Base-by-base conservation (phyloP, 2,113 vertebrate species). In the Campylomormyrus tamandua region DNA sequence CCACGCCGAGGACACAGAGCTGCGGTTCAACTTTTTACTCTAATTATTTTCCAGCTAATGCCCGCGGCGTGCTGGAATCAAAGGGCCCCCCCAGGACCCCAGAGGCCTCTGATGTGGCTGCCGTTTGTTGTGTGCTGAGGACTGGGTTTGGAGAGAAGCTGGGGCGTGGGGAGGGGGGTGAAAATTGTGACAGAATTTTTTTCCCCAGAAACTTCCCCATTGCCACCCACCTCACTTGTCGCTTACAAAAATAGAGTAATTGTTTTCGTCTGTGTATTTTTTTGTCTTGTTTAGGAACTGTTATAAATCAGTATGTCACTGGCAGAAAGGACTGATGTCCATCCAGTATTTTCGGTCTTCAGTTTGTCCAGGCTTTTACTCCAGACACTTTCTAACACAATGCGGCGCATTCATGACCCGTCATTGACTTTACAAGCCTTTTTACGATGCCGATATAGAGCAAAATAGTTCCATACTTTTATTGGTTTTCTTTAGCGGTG, bases 1-100 rank as follows among this genome's bases (percentile, higher is more conserved):
- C 96, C 96, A 95, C 91, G 93, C 95, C 94, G 95, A 95, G 96
- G 96, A 95, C 96, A 93, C 94, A 93, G 95, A 96, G 90, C 95
- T 97, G 96, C 92, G 96, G 97, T 95, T 98, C 97, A 99, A 99
- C 97, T 98, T 98, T 98, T 98, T 98, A 98, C 98, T 97, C 97
- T 98, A 96, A 97, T 98, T 98, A 98, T 95, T 97, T 97, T 97
- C 95, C 96, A 94, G 91, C 96, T 98, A 97, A 98, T 97, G 97
- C 97, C 96, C 96, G 95, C 95, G 96, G 97, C 96, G 93, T 96
- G 96, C 97, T 96, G 95, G 96, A 98, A 97, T 98, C 96, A 97
- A 97, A 97, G 97, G 94, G 92, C 94, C 95, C 96, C 96, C 97
- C 94, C 95, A 93, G 96, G 96, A 96, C 96, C 95, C 96, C 93